phyloP scores from a whole-genome alignment of 2,888 invertebrate genomes.

The Branchipolynoe longqiensis region DNA sequence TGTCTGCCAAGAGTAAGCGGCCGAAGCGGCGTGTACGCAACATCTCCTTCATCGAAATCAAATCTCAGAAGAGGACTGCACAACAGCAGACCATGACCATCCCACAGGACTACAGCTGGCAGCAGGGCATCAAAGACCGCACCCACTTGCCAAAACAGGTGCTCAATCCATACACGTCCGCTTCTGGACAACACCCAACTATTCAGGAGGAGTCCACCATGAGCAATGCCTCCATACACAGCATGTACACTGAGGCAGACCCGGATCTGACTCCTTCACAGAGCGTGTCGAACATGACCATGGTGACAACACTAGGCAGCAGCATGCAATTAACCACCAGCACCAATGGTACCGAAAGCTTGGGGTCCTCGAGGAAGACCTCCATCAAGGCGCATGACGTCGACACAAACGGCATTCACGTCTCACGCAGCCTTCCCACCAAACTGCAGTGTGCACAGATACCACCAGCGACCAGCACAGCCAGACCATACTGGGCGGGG shows the following conservation, averaged over 20 bases:
- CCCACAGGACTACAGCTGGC: background rate
- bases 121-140: constrained; percentile 1
- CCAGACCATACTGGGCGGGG: background rate
- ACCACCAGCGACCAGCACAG: background rate
- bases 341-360: background rate
- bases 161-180: background rate
- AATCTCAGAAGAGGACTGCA: background rate
- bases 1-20: background rate
- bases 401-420: background rate
- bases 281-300: constrained; percentile 15
- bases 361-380: background rate
- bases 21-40: background rate
- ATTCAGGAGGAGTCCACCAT: constrained; percentile 9
- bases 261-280: background rate
- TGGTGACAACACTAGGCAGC: constrained; percentile 16
- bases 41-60: background rate
- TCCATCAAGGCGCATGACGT: background rate
- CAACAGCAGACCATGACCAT: background rate
- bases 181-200: background rate
- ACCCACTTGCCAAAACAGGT: no score
- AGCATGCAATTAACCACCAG: background rate
- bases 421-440: background rate
- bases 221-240: no score
- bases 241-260: no score
- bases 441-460: background rate